Conservation (phyloP, 2,797 vertebrate species). For the Molossus molossus region DNA sequence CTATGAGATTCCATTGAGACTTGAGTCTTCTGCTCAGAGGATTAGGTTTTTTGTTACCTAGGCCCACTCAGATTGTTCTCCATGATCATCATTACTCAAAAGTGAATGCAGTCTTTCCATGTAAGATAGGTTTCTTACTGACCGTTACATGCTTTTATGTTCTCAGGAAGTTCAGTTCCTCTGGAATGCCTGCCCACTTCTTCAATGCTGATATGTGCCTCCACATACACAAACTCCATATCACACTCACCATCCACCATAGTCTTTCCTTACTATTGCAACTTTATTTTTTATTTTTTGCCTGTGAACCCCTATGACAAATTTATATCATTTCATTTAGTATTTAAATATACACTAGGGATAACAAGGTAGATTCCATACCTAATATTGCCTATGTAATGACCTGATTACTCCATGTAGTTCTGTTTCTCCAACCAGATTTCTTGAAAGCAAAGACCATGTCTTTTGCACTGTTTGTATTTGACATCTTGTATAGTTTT, state of each 20-base stretch:
- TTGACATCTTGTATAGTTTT: slow-evolving; percentile 27
- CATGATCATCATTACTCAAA: not conserved
- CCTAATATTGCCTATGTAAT: slow-evolving; percentile 5
- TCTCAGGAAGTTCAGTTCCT: not conserved
- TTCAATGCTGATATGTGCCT: not conserved
- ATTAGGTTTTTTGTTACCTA: not conserved
- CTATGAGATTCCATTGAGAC: not conserved
- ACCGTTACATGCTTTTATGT: not conserved
- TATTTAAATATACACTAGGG: slow-evolving; percentile 63
- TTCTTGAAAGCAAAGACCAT: slow-evolving; percentile 44
- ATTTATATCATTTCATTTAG: slow-evolving; percentile 20
- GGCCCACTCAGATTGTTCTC: not conserved
- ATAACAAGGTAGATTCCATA: slow-evolving; percentile 22
- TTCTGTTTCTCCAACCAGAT: slow-evolving; percentile 5
- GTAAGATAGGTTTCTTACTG: not conserved
- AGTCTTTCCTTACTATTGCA: not conserved
- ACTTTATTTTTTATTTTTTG: not conserved
- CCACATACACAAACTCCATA: not conserved
- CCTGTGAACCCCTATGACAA: not conserved
- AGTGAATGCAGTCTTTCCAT: not conserved
- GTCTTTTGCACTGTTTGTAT: not conserved
- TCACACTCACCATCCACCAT: not conserved
- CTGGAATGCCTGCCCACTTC: not conserved
- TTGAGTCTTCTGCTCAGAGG: not conserved
- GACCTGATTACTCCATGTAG: slow-evolving; percentile 26